Percentiles rank a stretch among this genome's conserved stretches.
phyloP scores from a whole-genome alignment of 2,888 invertebrate genomes.

The Halocaridina rubra region DNA sequence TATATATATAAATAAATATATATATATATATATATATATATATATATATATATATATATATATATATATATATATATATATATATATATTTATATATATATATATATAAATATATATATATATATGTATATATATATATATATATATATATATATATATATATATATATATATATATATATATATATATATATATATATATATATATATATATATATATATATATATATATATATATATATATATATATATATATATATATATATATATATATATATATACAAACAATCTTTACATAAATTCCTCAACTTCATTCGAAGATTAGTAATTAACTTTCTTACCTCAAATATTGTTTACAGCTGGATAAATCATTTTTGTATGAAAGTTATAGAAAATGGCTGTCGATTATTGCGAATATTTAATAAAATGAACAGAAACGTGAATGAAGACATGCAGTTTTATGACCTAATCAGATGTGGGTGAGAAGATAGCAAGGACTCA shows the following conservation, averaged over 20 bases:
- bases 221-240: constrained; percentile 10
- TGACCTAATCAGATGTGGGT: neutral
- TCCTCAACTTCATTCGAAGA: neutral
- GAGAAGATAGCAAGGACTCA: no score
- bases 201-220: neutral
- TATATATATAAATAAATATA: no score
- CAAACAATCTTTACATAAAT: neutral
- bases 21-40: no score
- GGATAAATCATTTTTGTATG: neutral
- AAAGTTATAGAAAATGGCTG: neutral
- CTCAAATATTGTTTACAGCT: neutral
- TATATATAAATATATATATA: constrained; percentile 4
- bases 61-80: no score
- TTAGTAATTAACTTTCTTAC: neutral
- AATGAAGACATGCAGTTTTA: neutral
- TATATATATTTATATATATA: no score
- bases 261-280: constrained; percentile 1
- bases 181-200: constrained; percentile 12
- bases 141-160: constrained; percentile 4
- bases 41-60: no score
- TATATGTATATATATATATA: neutral
- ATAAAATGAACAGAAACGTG: neutral
- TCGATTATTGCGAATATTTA: neutral
- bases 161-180: constrained; percentile 4
- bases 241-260: constrained; percentile 19